Conservation (phyloP, 2,797 vertebrate species). For the Hydrocynus forskahlii region DNA sequence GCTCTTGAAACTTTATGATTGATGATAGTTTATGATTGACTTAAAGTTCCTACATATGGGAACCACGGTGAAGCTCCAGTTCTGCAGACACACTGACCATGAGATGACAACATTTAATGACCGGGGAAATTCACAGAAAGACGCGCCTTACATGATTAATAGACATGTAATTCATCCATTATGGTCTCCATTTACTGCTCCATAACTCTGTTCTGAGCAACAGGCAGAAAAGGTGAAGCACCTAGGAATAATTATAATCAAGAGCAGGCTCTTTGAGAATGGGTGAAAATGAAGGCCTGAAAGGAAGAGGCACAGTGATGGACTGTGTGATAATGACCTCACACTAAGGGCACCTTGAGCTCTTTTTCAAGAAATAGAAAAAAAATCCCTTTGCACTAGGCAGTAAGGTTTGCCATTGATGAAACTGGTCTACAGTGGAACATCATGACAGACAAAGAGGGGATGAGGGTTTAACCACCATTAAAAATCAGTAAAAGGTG, state of each 20-base stretch:
- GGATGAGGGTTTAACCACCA: too few species aligned
- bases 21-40: not conserved
- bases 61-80: not conserved
- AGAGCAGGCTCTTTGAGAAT: slow-evolving; percentile 38
- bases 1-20: not conserved
- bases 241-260: slow-evolving; percentile 56
- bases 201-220: slow-evolving; percentile 46
- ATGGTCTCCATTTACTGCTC: slow-evolving; percentile 41
- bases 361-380: slow-evolving; percentile 7
- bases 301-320: slow-evolving; percentile 45
- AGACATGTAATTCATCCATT: slow-evolving; percentile 37
- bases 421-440: too few species aligned
- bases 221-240: slow-evolving; percentile 46
- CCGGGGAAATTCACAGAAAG: slow-evolving; percentile 13
- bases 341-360: slow-evolving; percentile 57
- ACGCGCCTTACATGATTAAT: slow-evolving; percentile 39
- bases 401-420: not conserved
- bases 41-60: not conserved
- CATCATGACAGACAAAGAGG: too few species aligned
- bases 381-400: not conserved
- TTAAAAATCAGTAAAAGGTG: too few species aligned
- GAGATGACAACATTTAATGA: slow-evolving; percentile 36
- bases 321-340: slow-evolving; percentile 50
- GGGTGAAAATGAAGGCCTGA: slow-evolving; percentile 39
- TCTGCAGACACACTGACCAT: slow-evolving; percentile 16